A percentile compares a stretch with the other conserved stretches of the same genome.
phyloP scores from a whole-genome alignment of 2,113 vertebrate genomes.

The Protobothrops flavoviridis region DNA sequence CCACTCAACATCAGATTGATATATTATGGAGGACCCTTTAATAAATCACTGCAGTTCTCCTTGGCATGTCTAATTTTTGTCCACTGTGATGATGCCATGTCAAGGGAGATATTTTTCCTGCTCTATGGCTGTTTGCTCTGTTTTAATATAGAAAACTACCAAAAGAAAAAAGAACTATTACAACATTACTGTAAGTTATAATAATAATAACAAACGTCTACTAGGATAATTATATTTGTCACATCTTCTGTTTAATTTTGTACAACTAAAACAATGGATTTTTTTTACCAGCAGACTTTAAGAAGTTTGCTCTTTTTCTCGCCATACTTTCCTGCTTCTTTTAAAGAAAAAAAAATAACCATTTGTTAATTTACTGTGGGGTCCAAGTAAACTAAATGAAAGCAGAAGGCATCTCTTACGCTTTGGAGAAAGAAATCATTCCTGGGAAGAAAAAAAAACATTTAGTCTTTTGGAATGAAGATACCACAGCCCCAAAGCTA shows the following conservation, averaged over 20 bases:
- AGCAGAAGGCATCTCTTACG: slow-evolving; percentile 30
- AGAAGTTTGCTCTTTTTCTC: slow-evolving; percentile 55
- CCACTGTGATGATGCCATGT: neutral
- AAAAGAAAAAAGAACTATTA: slow-evolving; percentile 27
- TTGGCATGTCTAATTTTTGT: neutral
- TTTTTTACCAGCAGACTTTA: slow-evolving; percentile 59
- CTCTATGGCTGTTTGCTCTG: slow-evolving; percentile 1
- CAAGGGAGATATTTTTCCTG: slow-evolving; percentile 8
- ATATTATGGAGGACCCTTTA: neutral
- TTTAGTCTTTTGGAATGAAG: slow-evolving; percentile 41
- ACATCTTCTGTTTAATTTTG: slow-evolving; percentile 31
- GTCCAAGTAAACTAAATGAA: slow-evolving; percentile 50
- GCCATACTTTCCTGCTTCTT: slow-evolving; percentile 41
- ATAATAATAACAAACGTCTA: slow-evolving; percentile 51
- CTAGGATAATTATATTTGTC: slow-evolving; percentile 50
- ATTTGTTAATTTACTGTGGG: slow-evolving; percentile 54
- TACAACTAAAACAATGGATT: slow-evolving; percentile 56
- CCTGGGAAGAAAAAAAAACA: slow-evolving; percentile 30
- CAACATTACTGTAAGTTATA: slow-evolving; percentile 38
- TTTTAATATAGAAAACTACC: slow-evolving; percentile 6
- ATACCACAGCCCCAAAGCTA: slow-evolving; percentile 24
- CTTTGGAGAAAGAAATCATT: slow-evolving; percentile 49
- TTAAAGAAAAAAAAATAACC: slow-evolving; percentile 53
- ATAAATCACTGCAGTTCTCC: neutral
- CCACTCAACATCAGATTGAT: neutral